Base-by-base conservation (phyloP, 2,113 vertebrate species). In the Orcinus orca region DNA sequence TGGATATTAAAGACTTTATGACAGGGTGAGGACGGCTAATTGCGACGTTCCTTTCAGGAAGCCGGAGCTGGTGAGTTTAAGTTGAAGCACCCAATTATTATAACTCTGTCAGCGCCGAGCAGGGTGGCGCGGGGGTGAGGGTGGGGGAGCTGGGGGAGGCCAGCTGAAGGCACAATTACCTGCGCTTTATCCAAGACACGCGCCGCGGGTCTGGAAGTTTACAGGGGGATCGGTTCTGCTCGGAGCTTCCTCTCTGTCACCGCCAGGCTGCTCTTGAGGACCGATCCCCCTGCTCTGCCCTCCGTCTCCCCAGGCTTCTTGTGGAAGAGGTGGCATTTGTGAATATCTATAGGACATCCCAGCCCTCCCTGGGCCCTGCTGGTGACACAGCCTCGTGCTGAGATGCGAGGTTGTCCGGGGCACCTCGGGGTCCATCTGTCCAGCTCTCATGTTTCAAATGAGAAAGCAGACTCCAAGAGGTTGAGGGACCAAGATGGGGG, bases 21-120 rank as follows among this genome's bases (percentile, higher is more conserved):
- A 97, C 98, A 98, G 98, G 98, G 98, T 98, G 98, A 98, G 95
- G 94, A 94, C 84, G 94, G 98, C 98, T 99, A 99, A 99, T 99
- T 98, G 98, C 98, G 97, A 98, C 85, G 93, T 98, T 98, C 98
- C 98, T 98, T 98, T 98, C 98, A 98, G 98, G 96, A 98, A 98
- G 97, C 97, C 55, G 86, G 98, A 96, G 98, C 68, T 91, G 98
- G 98, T 98, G 98, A 98, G 98, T 96, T 96, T 93, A 65, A 98
- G 98, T 98, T 97, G 98, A 97, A 90, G 98, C 98, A 98, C 98
- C 99, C 99, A 98, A 98, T 99, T 98, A 99, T 98, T 98, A 98
- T 95, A 96, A 96, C 98, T 88, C 98, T 97, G 98, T 95, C 97
- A 97, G 97, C 36, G 0, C 85, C 0, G 87, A 90, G 87, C 86